These are phyloP conservation scores for Enteromius argenteus DNA, from an alignment of 2,797 vertebrate species.

Conservation along the genomic window DNA sequence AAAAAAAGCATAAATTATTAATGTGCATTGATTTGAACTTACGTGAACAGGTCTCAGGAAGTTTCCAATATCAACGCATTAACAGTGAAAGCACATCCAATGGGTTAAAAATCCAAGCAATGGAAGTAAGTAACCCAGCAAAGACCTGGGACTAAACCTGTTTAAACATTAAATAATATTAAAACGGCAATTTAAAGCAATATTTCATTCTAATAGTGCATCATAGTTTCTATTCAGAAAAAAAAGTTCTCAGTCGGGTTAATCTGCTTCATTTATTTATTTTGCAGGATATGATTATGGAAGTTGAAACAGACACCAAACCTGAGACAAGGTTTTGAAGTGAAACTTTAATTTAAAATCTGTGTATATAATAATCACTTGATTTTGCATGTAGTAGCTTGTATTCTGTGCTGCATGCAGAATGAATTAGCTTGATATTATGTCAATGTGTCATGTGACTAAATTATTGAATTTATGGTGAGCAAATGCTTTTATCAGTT, in stretches of 20 bases:
- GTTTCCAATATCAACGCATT: neutral
- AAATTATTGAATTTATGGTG: conserved; percentile 13
- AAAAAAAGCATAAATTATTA: neutral
- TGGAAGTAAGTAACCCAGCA: neutral
- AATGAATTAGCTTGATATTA: neutral
- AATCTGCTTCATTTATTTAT: neutral
- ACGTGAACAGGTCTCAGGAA: conserved; percentile 32
- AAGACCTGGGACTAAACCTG: neutral
- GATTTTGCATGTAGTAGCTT: neutral
- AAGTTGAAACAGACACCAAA: conserved; percentile 52
- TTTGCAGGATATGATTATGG: conserved; percentile 8
- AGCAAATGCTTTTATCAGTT: neutral
- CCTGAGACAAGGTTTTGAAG: conserved; percentile 71
- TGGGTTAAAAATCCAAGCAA: neutral
- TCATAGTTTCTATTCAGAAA: neutral
- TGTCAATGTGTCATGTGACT: conserved; percentile 19
- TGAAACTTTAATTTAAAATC: neutral
- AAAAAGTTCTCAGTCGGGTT: neutral
- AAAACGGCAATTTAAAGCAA: neutral
- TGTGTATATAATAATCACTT: conserved; percentile 1
- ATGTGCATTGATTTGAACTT: neutral
- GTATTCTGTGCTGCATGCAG: neutral
- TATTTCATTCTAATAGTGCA: neutral
- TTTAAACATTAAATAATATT: neutral
- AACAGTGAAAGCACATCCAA: neutral